A percentile compares a stretch with the other conserved stretches of the same genome.
Evolutionary conservation across 2,113 vertebrate species (phyloP).

Genomic region (Perca schrenkii): DNA sequence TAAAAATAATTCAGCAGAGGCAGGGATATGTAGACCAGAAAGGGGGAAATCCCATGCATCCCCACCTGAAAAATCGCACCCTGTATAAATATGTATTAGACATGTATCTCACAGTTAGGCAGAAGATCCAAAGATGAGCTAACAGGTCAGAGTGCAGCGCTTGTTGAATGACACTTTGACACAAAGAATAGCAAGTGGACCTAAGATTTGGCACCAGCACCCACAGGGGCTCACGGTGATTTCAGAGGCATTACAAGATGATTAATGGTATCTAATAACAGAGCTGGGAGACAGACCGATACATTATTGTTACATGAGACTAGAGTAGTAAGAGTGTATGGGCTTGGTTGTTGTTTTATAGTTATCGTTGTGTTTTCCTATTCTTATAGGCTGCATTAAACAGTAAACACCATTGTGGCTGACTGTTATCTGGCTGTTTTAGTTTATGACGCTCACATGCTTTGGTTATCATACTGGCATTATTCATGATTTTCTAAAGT

Average conservation of each 20-base stretch:
- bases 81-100: too few species aligned
- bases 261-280: neutral
- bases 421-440: neutral
- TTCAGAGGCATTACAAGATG: constrained; percentile 5
- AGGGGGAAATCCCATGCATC: too few species aligned
- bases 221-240: neutral
- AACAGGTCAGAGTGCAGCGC: neutral
- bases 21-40: too few species aligned
- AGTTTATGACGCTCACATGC: neutral
- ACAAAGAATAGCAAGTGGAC: neutral
- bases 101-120: neutral
- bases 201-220: neutral
- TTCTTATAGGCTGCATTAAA: neutral
- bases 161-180: constrained; percentile 20
- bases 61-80: too few species aligned
- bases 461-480: neutral
- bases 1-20: too few species aligned
- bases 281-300: neutral
- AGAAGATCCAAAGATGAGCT: neutral
- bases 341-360: neutral
- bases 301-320: neutral
- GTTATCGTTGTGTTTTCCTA: neutral
- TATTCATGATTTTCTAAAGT: neutral
- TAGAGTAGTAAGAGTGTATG: neutral
- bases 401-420: neutral